Percentiles rank a stretch among this genome's conserved stretches.
phyloP scores from a whole-genome alignment of 2,797 vertebrate genomes.

The Sebastes nivosus region DNA sequence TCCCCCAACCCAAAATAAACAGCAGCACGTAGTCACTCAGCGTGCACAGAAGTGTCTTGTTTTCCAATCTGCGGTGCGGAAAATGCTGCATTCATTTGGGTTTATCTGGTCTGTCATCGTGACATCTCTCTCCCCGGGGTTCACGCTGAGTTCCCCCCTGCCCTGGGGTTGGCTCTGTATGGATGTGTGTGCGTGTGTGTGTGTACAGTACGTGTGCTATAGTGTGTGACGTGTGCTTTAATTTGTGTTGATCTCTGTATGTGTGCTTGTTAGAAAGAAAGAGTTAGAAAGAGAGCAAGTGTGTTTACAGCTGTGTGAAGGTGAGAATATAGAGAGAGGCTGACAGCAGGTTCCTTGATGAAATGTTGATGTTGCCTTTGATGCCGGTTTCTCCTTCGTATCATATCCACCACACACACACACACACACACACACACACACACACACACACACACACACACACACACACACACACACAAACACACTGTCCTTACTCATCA shows the following conservation, averaged over 20 bases:
- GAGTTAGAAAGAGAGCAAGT: not conserved
- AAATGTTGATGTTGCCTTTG: conserved; percentile 43
- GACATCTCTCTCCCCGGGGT: conserved; percentile 47
- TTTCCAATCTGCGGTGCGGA: conserved; percentile 49
- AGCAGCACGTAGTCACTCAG: conserved; percentile 37
- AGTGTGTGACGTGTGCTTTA: not conserved
- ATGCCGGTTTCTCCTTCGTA: conserved; percentile 34
- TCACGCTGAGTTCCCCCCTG: conserved; percentile 20
- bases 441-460: not conserved
- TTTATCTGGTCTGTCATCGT: conserved; percentile 41
- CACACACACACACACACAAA: not conserved
- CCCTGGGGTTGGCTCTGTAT: conserved; percentile 2
- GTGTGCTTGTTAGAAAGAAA: conserved; percentile 2
- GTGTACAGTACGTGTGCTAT: not conserved
- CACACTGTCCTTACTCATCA: conserved; percentile 25
- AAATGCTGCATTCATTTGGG: conserved; percentile 52
- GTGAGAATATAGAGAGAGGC: not conserved
- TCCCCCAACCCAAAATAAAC: conserved; percentile 52
- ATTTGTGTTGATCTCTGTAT: not conserved
- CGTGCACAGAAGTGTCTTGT: conserved; percentile 37
- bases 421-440: no score
- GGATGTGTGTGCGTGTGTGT: not conserved
- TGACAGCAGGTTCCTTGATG: conserved; percentile 35
- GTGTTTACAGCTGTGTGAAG: not conserved
- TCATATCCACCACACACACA: conserved; percentile 25